A percentile compares a stretch with the other conserved stretches of the same genome.
These are phyloP conservation scores for Barypeithes pellucidus DNA, from an alignment of 2,888 invertebrate species.

Conservation along the genomic window DNA sequence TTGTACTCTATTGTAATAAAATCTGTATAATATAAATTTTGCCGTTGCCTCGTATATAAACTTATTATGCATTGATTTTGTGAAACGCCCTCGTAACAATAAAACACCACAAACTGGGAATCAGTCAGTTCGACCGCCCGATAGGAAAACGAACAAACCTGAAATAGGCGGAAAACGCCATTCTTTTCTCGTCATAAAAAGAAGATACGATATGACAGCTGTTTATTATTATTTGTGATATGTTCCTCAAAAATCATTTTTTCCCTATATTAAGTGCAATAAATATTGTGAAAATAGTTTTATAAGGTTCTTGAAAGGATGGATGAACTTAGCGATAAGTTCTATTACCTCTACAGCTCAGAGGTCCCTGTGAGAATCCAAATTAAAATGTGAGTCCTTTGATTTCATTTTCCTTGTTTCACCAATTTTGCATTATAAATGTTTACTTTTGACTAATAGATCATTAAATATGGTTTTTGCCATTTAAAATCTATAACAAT, in stretches of 20 bases:
- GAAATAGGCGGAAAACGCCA: not conserved
- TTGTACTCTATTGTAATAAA: no score
- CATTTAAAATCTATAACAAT: no score
- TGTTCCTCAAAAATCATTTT: not conserved
- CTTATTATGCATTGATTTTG: no score
- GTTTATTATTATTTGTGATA: constrained; percentile 2
- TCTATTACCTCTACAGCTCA: constrained; percentile 92
- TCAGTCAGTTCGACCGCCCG: no score
- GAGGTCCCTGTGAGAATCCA: constrained; percentile 90
- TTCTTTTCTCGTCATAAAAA: not conserved
- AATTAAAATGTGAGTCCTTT: constrained; percentile 88
- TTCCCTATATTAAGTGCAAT: not conserved
- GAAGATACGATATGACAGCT: not conserved
- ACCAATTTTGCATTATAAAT: not conserved
- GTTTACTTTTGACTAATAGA: no score
- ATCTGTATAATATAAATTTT: no score
- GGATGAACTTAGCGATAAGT: constrained; percentile 86
- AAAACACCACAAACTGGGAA: no score
- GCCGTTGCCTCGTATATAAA: no score
- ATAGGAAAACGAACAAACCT: no score
- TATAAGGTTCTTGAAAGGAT: constrained; percentile 67
- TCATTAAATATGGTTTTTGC: no score
- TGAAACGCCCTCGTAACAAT: no score
- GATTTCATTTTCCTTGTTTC: not conserved
- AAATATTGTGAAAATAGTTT: constrained; percentile 1